Evolutionary conservation across 2,888 invertebrate species (phyloP).

Genomic region (Aplocera efformata): DNA sequence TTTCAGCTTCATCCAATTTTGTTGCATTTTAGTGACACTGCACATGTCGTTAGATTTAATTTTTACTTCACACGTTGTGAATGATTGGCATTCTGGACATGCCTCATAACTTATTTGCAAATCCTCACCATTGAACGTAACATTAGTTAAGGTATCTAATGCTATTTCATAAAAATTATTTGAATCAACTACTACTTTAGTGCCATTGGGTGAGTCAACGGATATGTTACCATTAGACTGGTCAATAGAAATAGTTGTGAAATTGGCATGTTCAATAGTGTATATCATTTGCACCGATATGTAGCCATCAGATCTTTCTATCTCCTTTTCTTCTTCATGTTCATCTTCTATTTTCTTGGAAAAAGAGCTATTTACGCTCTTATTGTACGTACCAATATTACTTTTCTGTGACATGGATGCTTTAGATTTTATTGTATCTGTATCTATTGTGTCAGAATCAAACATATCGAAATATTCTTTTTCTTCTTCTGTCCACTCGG

Average conservation of each 20-base stretch:
- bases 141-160: slow-evolving; percentile 54
- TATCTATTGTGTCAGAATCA: slow-evolving; percentile 37
- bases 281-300: slow-evolving; percentile 54
- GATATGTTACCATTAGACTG: slow-evolving; percentile 50
- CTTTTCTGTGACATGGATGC: slow-evolving; percentile 47
- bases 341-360: slow-evolving; percentile 40
- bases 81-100: slow-evolving; percentile 50
- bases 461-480: slow-evolving; percentile 46
- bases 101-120: slow-evolving; percentile 55
- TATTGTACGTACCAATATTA: slow-evolving; percentile 26
- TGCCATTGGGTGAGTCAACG: slow-evolving; percentile 59
- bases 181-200: slow-evolving; percentile 42
- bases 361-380: slow-evolving; percentile 31
- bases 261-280: slow-evolving; percentile 73
- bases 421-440: slow-evolving; percentile 39
- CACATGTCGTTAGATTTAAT: slow-evolving; percentile 40
- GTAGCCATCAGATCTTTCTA: slow-evolving; percentile 53
- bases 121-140: slow-evolving; percentile 54
- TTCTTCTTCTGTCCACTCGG: slow-evolving; percentile 67
- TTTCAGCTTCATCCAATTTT: slow-evolving; percentile 58
- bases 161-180: slow-evolving; percentile 50
- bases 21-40: slow-evolving; percentile 38
- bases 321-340: slow-evolving; percentile 32
- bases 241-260: slow-evolving; percentile 72
- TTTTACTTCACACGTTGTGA: slow-evolving; percentile 52